Conservation (phyloP, 2,113 vertebrate species). For the Vulpes vulpes region DNA sequence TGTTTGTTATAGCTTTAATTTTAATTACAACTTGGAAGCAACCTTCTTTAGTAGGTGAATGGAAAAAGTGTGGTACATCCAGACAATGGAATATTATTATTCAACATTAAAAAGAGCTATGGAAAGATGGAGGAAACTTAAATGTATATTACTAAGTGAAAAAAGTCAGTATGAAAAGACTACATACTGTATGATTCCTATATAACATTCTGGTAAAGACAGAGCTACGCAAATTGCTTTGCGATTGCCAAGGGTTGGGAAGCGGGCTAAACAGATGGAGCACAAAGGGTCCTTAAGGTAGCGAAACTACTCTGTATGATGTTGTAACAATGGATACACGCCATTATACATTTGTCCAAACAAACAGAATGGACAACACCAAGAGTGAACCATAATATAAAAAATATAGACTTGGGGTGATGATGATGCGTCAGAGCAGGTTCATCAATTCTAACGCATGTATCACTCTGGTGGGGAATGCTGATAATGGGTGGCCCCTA, state of each 20-base stretch:
- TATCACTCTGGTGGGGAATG: background rate
- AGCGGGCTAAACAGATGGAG: fast-evolving
- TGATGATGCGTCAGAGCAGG: background rate
- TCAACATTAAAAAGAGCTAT: background rate
- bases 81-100: background rate
- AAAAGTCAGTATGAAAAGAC: background rate
- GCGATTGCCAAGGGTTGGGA: background rate
- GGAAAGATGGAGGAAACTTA: background rate
- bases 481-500: background rate
- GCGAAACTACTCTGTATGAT: background rate
- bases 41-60: background rate
- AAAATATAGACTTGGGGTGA: background rate
- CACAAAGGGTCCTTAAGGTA: background rate
- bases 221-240: background rate
- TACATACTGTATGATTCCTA: background rate
- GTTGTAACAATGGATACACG: background rate
- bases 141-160: background rate
- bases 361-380: background rate
- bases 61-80: background rate
- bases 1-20: background rate
- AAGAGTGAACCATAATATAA: background rate
- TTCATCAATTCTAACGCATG: background rate
- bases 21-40: background rate
- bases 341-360: background rate
- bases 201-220: background rate